Evolutionary conservation across 2,797 vertebrate genomes (phyloP), one percentile per base, ranked within the genome.

Genomic region (Pseudochirops cupreus): DNA sequence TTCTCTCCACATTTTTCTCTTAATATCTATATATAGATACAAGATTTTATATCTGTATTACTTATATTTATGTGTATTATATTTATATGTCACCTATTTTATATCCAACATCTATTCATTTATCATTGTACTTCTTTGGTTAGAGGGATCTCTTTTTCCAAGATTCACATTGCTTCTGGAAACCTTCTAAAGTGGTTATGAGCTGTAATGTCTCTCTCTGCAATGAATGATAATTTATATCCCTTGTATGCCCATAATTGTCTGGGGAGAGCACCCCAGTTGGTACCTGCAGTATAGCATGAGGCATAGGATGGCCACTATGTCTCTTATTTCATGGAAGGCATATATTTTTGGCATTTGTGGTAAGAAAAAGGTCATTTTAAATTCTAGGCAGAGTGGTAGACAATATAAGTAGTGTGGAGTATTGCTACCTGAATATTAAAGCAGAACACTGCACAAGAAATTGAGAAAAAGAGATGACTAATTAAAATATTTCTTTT

Each of bases 401-500:
- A 57, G 89, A 39, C 55, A 94, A 93, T 13, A 94, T 29, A 93
- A 67, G 92, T 53, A 92, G 39, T 56, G 90, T 9, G 89, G 7
- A 91, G 58, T 91, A 67, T 54, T 96, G 59, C 55, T 94, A 94
- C 95, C 28, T 91, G 9, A 91, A 56, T 92, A 96, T 57, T 92
- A 33, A 95, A 95, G 56, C 7, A 93, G 96, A 93, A 95, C 90
- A 56, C 89, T 93, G 92, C 52, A 56, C 57, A 96, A 94, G 94
- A 56, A 94, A 26, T 13, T 54, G 7, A 39, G 0, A n/a, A 67
- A 96, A 33, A 92, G 91, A 92, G 67, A 91, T 92, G 90, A 24
- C 39, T 7, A 58, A 91, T 54, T 96, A 91, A 96, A 95, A 95
- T 93, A 50, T 93, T 91, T 92, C 46, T 95, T 96, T 96, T 95